Evolutionary conservation across 2,113 vertebrate genomes (phyloP).

Genomic region (Bos taurus): DNA sequence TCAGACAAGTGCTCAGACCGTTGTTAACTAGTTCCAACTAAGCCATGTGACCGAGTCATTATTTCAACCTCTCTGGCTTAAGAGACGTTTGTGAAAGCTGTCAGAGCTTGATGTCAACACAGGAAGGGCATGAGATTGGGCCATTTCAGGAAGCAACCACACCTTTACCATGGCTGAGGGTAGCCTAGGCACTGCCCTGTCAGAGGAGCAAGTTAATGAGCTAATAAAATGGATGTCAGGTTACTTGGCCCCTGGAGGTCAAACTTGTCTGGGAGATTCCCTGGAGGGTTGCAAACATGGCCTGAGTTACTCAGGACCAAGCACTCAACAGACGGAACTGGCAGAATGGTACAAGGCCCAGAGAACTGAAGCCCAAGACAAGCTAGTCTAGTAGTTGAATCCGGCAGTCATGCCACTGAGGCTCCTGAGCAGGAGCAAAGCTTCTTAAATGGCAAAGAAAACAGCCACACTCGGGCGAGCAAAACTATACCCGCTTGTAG

Average conservation of each 20-base stretch:
- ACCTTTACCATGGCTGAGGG: neutral
- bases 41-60: neutral
- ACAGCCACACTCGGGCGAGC: neutral
- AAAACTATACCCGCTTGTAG: neutral
- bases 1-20: neutral
- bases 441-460: neutral
- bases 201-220: neutral
- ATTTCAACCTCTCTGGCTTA: neutral
- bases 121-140: slow-evolving; percentile 40
- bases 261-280: neutral
- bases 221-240: neutral
- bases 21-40: neutral
- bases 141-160: slow-evolving; percentile 56
- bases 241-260: neutral
- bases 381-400: neutral
- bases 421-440: neutral
- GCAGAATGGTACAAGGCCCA: neutral
- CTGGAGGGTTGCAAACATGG: neutral
- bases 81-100: neutral
- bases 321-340: neutral
- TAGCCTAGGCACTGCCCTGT: neutral
- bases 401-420: neutral
- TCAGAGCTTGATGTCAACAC: slow-evolving; percentile 44
- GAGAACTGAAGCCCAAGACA: neutral
- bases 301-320: neutral